phyloP scores from a whole-genome alignment of 2,888 invertebrate species.

The Maniola hyperantus region DNA sequence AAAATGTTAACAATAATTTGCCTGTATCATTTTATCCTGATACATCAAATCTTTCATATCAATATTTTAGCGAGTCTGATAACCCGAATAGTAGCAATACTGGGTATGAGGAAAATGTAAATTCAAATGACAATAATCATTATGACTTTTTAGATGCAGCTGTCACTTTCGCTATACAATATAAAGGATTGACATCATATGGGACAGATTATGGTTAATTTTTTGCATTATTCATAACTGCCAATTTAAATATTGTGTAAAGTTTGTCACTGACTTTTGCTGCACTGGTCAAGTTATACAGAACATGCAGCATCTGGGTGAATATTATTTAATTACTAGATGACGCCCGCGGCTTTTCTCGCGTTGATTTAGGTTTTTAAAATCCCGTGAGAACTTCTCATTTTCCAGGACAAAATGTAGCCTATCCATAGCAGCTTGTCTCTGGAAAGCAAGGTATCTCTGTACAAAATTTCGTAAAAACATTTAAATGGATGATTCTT shows the following conservation, averaged over 20 bases:
- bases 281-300: neutral
- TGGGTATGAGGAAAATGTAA: constrained; percentile 49
- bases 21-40: constrained; percentile 54
- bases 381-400: too few relatives aligned
- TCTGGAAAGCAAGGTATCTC: too few relatives aligned
- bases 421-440: too few relatives aligned
- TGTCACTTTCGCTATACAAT: constrained; percentile 88
- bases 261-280: neutral
- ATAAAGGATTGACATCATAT: constrained; percentile 85
- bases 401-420: too few relatives aligned
- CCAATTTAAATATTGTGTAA: neutral
- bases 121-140: constrained; percentile 54
- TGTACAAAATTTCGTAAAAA: too few relatives aligned
- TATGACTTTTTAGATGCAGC: constrained; percentile 87
- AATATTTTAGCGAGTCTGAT: constrained; percentile 52
- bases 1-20: constrained; percentile 45
- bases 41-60: constrained; percentile 51
- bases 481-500: too few relatives aligned
- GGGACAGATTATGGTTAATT: constrained; percentile 72
- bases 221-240: neutral
- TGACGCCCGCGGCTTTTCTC: too few relatives aligned
- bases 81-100: constrained; percentile 47
- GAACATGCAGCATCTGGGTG: neutral
- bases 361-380: too few relatives aligned
- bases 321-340: too few relatives aligned